Evolutionary conservation across 2,888 invertebrate species (phyloP).

Genomic region (Ganaspis brasiliensis): DNA sequence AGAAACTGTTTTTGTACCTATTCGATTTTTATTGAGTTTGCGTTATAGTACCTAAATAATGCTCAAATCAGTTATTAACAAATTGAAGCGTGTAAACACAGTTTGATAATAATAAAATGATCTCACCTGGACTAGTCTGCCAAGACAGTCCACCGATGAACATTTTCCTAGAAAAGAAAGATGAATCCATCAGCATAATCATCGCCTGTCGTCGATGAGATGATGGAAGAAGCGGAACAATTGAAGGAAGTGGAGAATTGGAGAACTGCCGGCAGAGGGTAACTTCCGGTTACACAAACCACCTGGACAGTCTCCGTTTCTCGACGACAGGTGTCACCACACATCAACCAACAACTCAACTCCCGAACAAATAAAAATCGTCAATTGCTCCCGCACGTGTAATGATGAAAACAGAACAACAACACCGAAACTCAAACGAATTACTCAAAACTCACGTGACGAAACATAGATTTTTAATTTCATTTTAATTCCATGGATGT

Average conservation of each 20-base stretch:
- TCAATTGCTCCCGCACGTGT: constrained; percentile 48
- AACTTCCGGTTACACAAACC: constrained; percentile 67
- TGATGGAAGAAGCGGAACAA: constrained; percentile 74
- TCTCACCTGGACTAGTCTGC: constrained; percentile 99
- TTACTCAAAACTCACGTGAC: not conserved
- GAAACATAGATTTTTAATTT: not conserved
- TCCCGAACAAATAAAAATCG: constrained; percentile 58
- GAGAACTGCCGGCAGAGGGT: constrained; percentile 70
- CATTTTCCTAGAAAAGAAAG: constrained; percentile 97
- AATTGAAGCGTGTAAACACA: too few species aligned
- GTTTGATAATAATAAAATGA: too few species aligned
- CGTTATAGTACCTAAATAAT: too few species aligned
- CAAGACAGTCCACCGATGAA: constrained; percentile 99
- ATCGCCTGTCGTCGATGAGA: constrained; percentile 67
- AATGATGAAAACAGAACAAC: constrained; percentile 49
- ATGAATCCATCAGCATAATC: constrained; percentile 77
- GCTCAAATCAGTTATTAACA: too few species aligned
- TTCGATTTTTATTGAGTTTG: too few species aligned
- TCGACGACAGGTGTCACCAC: constrained; percentile 76
- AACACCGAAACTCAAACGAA: constrained; percentile 44
- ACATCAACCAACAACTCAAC: constrained; percentile 76
- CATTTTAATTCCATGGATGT: not conserved
- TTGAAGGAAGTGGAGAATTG: constrained; percentile 66
- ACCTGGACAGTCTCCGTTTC: constrained; percentile 68
- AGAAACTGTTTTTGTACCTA: too few species aligned